Evolutionary conservation across 37 sponge, comb jelly and placozoan species (phyloP), one percentile per base, ranked within the genome.

Genomic region (Spongilla lacustris): DNA sequence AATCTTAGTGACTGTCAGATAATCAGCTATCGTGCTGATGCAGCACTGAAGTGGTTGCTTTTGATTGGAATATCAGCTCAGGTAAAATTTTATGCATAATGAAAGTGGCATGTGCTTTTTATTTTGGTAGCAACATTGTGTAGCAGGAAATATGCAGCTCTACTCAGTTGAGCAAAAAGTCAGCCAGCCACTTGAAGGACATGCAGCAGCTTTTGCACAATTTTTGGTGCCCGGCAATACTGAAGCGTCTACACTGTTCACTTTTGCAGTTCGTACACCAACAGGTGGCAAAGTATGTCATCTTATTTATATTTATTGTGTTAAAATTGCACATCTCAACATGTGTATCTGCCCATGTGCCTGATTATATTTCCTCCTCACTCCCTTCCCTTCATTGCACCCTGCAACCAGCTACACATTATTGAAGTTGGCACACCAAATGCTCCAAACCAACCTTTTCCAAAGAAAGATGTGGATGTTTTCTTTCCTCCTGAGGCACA

Each of bases 161-260:
- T 99, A 96, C 88, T 97, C 97, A 23, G 97, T 97, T 26, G 99
- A 99, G 68, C 82, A 97, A 35, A 91, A 95, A 29, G 96, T 97
- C 70, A 97, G 97, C 73, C 99, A 99, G 68, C 97, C 99, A 50
- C 93, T 99, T 27, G 99, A 99, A 89, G 99, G 99, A 0, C 99
- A 99, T 86, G 97, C 99, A 26, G 99, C 99, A 23, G 85, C 94
- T 71, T 99, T 99, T 82, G 92, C 96, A 28, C 94, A 92, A 71
- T 94, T 99, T 88, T 92, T 88, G 79, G 35, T 93, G 48, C 94
- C 85, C 23, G 99, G 94, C 14, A 97, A 95, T 80, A 85, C 90
- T 0, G 89, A 87, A 30, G 91, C 94, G 66, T 95, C 98, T 37
- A 97, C 94, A 31, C 93, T 99, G 67, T 97, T 99, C 87, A 84